Conservation (phyloP, 1,140 invertebrate genomes). For the Acromyrmex heyeri region DNA sequence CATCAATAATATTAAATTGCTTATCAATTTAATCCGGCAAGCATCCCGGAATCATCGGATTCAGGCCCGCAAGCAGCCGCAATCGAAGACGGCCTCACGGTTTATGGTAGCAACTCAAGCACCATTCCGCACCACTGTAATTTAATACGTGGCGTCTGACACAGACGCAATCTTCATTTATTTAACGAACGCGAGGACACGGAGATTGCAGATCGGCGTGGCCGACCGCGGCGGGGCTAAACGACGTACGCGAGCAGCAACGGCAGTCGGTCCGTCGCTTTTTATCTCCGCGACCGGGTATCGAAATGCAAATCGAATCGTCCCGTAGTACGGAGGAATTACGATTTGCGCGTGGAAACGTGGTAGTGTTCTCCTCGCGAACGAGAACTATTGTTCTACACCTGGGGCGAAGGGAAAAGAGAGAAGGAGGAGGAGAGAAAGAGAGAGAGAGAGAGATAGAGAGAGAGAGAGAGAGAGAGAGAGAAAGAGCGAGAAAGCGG, state of each 20-base stretch:
- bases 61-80: neutral
- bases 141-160: conserved; percentile 50
- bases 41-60: neutral
- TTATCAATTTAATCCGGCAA: neutral
- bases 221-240: conserved; percentile 15
- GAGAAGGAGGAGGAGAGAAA: no score
- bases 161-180: conserved; percentile 60
- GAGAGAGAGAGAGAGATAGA: neutral
- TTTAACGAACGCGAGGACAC: conserved; percentile 44
- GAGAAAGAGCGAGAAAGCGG: neutral
- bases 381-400: conserved; percentile 54
- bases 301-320: conserved; percentile 64
- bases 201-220: conserved; percentile 11
- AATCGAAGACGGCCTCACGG: conserved; percentile 24
- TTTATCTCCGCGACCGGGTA: conserved; percentile 52
- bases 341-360: conserved; percentile 55
- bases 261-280: conserved; percentile 21
- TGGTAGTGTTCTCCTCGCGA: conserved; percentile 29
- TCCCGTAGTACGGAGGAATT: conserved; percentile 39
- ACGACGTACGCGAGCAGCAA: conserved; percentile 23
- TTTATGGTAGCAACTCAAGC: conserved; percentile 2
- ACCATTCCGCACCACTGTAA: conserved; percentile 30
- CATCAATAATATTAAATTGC: no score
- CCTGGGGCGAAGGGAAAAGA: neutral
- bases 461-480: no score